Evolutionary conservation across 2,888 invertebrate species (phyloP).

Genomic region (Noctua janthina): DNA sequence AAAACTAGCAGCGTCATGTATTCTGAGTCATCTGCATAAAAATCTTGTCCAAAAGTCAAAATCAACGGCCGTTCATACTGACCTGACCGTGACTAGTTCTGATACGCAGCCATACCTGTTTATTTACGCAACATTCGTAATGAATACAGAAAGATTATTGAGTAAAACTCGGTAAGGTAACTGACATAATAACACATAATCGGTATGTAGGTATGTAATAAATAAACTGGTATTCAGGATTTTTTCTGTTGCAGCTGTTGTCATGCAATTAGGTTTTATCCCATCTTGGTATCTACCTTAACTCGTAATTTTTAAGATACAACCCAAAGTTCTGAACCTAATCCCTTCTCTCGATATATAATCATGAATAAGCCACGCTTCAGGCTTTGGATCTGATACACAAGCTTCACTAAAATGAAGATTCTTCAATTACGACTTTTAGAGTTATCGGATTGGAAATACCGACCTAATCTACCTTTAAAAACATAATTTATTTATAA

Average conservation of each 20-base stretch:
- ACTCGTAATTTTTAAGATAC: background rate
- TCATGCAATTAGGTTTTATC: background rate
- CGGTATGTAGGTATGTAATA: background rate
- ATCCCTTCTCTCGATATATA: background rate
- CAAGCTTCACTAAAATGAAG: background rate
- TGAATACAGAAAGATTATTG: background rate
- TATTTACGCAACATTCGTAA: slow-evolving; percentile 24
- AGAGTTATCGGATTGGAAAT: background rate
- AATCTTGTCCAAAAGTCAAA: slow-evolving; percentile 6
- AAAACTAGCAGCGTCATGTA: background rate
- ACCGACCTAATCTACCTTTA: background rate
- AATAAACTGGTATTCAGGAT: background rate
- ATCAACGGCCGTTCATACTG: background rate
- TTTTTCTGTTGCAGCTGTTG: background rate
- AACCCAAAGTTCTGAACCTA: background rate
- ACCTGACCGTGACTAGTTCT: slow-evolving; percentile 53
- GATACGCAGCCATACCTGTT: slow-evolving; percentile 29
- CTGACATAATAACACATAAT: slow-evolving; percentile 22
- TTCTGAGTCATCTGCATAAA: slow-evolving; percentile 17
- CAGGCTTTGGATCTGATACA: background rate
- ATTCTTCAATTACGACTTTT: background rate
- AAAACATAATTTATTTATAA: background rate
- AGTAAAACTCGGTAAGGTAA: slow-evolving; percentile 13
- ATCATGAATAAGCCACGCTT: too few relatives aligned
- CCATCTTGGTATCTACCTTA: background rate